Evolutionary conservation across 2,888 invertebrate genomes (phyloP), one percentile per base, ranked within the genome.

Genomic region (Lithophane ornitopus): DNA sequence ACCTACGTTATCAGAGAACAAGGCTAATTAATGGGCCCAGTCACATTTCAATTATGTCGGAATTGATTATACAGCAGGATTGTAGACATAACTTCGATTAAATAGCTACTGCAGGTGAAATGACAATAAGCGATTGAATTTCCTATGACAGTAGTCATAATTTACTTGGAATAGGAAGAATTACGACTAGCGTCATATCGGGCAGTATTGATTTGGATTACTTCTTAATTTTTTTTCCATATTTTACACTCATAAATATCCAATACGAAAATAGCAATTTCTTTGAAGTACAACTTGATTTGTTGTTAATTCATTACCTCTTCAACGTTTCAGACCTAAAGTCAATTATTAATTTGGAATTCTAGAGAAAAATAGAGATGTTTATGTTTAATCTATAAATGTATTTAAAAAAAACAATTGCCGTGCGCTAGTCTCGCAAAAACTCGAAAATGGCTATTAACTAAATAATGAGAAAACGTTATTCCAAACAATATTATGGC

Each of bases 31-130:
- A 49, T 56, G 66, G 14, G 52, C 34, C 28, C 28, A 59, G 49
- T 70, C 52, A 54, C 41, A 70, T 56, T 66, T 66, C 14, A 28
- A 46, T 80, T 59, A 74, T 28, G n/a, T 63, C 41, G 39, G 56
- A 63, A 74, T 76, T 72, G 62, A 70, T 67, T 76, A 66, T 26
- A 59, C 46, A 67, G 28, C n/a, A 28, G 26, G 22, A 34, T 74
- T 62, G 28, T 26, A 39, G 39, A 28, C 26, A 59, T 73, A 68
- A 52, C 44, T 78, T 68, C 61, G 34, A 72, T 66, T 52, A 41
- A 49, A 81, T 70, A 67, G 52, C 63, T 68, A 34, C 22, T 68
- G 26, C 54, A 72, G 62, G 52, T 77, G 44, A 44, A 58, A 54
- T 66, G 8, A 28, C 28, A 63, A 26, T 69, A 52, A n/a, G 28